Base-by-base conservation (phyloP, 1,140 invertebrate genomes). In the Cotesia chilonis region DNA sequence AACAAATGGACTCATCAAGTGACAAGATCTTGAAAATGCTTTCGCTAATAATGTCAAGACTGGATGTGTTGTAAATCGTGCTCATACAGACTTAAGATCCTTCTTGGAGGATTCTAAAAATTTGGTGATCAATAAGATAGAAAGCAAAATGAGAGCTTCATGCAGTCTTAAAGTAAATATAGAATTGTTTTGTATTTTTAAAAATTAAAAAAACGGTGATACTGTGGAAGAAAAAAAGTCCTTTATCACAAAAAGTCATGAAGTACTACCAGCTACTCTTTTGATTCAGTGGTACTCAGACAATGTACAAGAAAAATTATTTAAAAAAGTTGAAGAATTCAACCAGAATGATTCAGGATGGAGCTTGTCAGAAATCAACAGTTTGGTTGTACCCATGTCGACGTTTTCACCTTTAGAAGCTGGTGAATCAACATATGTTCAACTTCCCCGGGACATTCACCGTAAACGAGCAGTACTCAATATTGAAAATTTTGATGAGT, bases 401-500 rank as follows among this genome's bases (percentile, higher is more conserved):
- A 72, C 74, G 52, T 80, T 81, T 77, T 79, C 77, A 37, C 81
- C 82, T 37, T 65, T 82, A 37, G 28, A 51, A n/a, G 51, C 67
- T 12, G 81, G 75, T n/a, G 70, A 68, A 12, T 76, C 63, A 14
- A 76, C 77, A 4, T 76, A 54, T 52, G 52, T 37, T 10, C 41
- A 64, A 12, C 69, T 75, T 71, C 69, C 71, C 12, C n/a, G 61
- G 41, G 57, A 20, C 28, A 76, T 78, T 47, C 36, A 72, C 60
- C 55, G 70, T 3, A 78, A 76, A 66, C 68, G 74, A 73, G 77
- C 75, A 41, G 70, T 76, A 2, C 35, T 70, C 14, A 70, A 70
- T 41, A 61, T 70, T 4, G 2, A 28, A 28, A 28, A 28, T 28
- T 28, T 28, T 0, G 0, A 28, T 28, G 20, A 28, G 20, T 28